These are phyloP conservation scores for Grammomys dolichurus DNA, from an alignment of 2,113 vertebrate genomes.

Conservation along the genomic window DNA sequence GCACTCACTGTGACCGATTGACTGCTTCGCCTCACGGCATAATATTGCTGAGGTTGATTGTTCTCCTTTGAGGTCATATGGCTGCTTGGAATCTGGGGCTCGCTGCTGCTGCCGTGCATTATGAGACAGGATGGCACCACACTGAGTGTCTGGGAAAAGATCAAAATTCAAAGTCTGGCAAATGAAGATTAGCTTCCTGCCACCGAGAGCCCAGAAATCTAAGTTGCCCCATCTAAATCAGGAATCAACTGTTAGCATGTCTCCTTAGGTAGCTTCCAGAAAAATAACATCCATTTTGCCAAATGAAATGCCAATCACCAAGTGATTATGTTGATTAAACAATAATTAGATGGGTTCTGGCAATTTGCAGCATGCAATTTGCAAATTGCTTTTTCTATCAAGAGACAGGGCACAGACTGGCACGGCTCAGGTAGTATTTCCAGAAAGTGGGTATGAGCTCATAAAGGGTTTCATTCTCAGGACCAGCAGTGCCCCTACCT, in stretches of 20 bases:
- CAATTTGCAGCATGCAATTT: conserved; percentile 68
- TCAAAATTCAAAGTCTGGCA: neutral
- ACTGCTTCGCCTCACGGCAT: neutral
- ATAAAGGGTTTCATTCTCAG: conserved; percentile 70
- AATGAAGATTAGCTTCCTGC: neutral
- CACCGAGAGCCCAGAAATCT: neutral
- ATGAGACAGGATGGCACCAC: neutral
- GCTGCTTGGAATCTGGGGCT: neutral
- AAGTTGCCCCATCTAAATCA: neutral
- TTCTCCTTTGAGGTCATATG: neutral
- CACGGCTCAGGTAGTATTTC: conserved; percentile 54
- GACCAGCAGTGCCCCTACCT: neutral
- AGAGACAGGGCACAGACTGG: conserved; percentile 59
- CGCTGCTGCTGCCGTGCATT: too few relatives aligned
- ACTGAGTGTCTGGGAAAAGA: neutral
- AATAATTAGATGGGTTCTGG: conserved; percentile 61
- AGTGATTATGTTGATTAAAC: conserved; percentile 75
- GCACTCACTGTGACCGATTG: too few relatives aligned
- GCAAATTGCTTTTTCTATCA: conserved; percentile 71
- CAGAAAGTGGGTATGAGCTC: conserved; percentile 23
- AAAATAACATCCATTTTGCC: conserved; percentile 4
- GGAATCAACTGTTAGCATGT: neutral
- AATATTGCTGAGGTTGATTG: too few relatives aligned
- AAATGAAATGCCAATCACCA: conserved; percentile 36
- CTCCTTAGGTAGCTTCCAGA: conserved; percentile 44